Evolutionary conservation across 2,888 invertebrate genomes (phyloP), one percentile per base, ranked within the genome.

Genomic region (Lepeophtheirus nordmannii): DNA sequence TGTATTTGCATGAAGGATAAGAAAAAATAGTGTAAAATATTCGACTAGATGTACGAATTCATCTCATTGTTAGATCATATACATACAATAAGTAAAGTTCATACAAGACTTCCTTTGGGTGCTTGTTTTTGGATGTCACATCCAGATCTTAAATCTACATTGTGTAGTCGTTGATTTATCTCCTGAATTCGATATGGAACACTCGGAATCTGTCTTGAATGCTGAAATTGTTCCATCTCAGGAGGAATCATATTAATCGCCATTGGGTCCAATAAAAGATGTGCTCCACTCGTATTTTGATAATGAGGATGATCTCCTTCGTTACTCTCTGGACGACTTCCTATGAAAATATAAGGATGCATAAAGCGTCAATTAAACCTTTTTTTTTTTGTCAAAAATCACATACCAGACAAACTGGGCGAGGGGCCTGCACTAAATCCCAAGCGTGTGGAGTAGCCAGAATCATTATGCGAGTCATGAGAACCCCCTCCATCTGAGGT

Each of bases 391-490:
- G 2, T 30, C 30, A 5, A 30, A 30, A 30, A 30, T 30, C 30
- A 17, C 17, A 7, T 58, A 65, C 65, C 65, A 23, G 65, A 65
- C 11, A 65, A 12, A 14, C 58, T 58, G 11, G 65, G 65, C 7
- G 65, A 65, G 20, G 65, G 65, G 12, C 65, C 65, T 17, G 65
- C 65, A 38, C 39, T 39, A 14, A 22, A 58, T 10, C 65, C 65
- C n/a, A 65, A 58, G n/a, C 65, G 14, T 10, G 65, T 65, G 12
- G 65, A 65, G 58, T 65, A 65, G 11, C 65, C 65, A 10, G 65
- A 65, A 30, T 65, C 65, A 65, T 65, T 65, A 23, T 65, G 65
- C 1, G 58, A 59, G 40, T 65, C 65, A 65, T 65, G 65, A 10
- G 65, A 65, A 20, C 58, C 65, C 8, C 37, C 30, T 1, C 63